Evolutionary conservation across 2,113 vertebrate species (phyloP), one percentile per base, ranked within the genome.

Genomic region (Malaclemys terrapin): DNA sequence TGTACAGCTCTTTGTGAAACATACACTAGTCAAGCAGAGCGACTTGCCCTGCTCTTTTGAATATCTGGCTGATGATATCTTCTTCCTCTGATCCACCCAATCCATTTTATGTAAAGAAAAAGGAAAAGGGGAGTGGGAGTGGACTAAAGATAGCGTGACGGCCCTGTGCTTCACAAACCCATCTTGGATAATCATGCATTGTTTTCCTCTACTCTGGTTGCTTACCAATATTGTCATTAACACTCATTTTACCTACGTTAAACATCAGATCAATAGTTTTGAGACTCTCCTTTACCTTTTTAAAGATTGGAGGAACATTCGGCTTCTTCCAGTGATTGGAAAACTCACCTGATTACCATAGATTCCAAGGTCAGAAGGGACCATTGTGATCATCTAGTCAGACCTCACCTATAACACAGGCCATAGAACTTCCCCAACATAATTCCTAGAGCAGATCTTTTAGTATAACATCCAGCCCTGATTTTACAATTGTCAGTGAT

Each of bases 101-200:
- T 35, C 95, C 97, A 89, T 82, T 95, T 95, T 90, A 94, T 93
- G 93, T 95, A 90, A 95, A 91, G 90, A 82, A 53, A 45, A 93
- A 53, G 85, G 52, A 27, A 89, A 94, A 91, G 91, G 59, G 29
- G 29, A 14, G 13, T 62, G 13, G 13, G 59, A 31, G 29, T 14
- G 59, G 93, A 95, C 95, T 84, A 85, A 93, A 38, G 78, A 95
- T 94, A 94, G 45, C 93, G 88, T 62, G 78, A 49, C 72, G 82
- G 94, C 87, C 86, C 56, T 20, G 72, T 45, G 87, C 45, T 57
- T 93, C 2, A 2, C 38, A 93, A 65, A 8, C 52, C 90, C 85
- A 54, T 87, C 16, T 90, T 92, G 25, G 10, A 53, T 76, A 35
- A 19, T 7, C 0, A 5, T 57, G 20, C 4, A 45, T 0, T 24